phyloP scores from a whole-genome alignment of 1,140 invertebrate species.

The Brachionus sp. region DNA sequence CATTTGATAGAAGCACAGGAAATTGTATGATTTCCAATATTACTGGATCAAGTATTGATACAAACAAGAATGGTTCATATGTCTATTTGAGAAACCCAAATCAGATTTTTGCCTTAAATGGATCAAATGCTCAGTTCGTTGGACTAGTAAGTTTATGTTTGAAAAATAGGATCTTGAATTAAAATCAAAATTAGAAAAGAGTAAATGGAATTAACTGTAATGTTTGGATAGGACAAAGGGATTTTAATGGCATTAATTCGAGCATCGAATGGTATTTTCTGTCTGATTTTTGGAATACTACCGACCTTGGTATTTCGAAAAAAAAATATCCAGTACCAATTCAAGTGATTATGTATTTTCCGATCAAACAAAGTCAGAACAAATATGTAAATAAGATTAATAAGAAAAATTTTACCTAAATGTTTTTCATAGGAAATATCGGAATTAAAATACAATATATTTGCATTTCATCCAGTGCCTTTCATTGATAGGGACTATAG shows the following conservation, averaged over 20 bases:
- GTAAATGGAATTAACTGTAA: slow-evolving; percentile 10
- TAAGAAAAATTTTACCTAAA: background rate
- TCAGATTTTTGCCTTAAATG: slow-evolving; percentile 14
- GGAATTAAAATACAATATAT: background rate
- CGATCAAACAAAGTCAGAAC: background rate
- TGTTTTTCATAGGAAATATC: background rate
- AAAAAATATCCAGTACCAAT: background rate
- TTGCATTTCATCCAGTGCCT: background rate
- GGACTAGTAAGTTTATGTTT: background rate
- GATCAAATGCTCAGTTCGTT: slow-evolving; percentile 20
- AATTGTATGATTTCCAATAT: background rate
- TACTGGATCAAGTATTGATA: slow-evolving; percentile 2
- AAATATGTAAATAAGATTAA: background rate
- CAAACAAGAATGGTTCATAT: background rate
- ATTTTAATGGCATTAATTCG: background rate
- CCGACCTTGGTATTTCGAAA: background rate
- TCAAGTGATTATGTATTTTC: background rate
- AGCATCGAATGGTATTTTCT: slow-evolving; percentile 36
- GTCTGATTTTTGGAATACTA: background rate
- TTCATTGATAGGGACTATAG: background rate
- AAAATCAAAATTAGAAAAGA: background rate
- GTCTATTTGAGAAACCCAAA: background rate
- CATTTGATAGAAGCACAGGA: background rate
- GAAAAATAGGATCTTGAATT: background rate
- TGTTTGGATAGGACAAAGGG: slow-evolving; percentile 26